Evolutionary conservation across 2,888 invertebrate species (phyloP), one percentile per base, ranked within the genome.

Genomic region (Linyphia triangularis): DNA sequence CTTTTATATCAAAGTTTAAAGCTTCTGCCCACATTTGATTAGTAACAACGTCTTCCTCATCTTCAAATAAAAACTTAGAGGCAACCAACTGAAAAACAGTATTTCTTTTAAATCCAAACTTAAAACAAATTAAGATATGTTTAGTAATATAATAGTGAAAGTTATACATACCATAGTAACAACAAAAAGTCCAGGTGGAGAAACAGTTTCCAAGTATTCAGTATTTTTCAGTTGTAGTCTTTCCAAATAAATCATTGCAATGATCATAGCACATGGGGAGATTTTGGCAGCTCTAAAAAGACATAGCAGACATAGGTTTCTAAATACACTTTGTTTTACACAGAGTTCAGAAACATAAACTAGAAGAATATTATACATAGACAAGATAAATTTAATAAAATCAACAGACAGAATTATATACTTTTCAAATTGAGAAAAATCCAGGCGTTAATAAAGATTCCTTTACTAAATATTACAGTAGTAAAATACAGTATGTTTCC

Each of bases 21-120:
- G 97, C 96, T 89, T 95, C 94, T 16, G 99, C 98, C 98, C 99
- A 99, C 93, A 98, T 97, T 84, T 96, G 95, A 92, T 97, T 96
- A 92, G 96, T 95, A 90, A 97, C 96, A 93, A 97, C 97, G 92
- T 98, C 98, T 90, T 96, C 96, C 92, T 97, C 97, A 92, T 97
- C 96, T 92, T 98, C 98, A 93, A 98, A 96, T 91, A 98, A 94
- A 93, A 97, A 98, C 94, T 99, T 99, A 92, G 97, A 98, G 81
- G 99, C 98, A 91, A 99, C 96, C 96, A 99, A 96, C 98, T 98
- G 85, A 90, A 89, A 75, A 79, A 51, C 16, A 40, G 16, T 40
- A 51, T 51, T 16, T 16, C 0, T 51, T 51, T 1, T 5, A 1
- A 16, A 7, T 37, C 9, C n/a, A 57, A 10, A 33, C 33, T 22